These are phyloP conservation scores for Druon quercuslanigerum DNA, from an alignment of 1,140 invertebrate genomes.

Conservation along the genomic window DNA sequence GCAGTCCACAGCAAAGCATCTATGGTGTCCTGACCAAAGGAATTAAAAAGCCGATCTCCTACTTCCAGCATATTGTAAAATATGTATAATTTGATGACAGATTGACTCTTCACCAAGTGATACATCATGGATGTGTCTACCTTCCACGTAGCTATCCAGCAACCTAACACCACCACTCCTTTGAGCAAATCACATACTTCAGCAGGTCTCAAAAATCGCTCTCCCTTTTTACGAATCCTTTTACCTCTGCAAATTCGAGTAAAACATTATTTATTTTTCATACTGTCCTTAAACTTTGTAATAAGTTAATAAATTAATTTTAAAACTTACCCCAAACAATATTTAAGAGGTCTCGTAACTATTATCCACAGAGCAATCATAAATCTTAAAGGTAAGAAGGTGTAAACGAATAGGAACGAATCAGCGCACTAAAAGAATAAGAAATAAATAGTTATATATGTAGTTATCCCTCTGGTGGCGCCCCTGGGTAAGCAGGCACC, in stretches of 20 bases:
- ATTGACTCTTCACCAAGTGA: conserved; percentile 98
- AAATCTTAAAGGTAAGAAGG: conserved; percentile 96
- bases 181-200: conserved; percentile 98
- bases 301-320: background rate
- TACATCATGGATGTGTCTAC: conserved; percentile 99
- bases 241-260: conserved; percentile 55
- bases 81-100: conserved; percentile 99
- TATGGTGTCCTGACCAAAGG: conserved; percentile 98
- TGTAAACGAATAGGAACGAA: conserved; percentile 98
- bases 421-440: conserved; percentile 88
- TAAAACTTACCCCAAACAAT: conserved; percentile 82
- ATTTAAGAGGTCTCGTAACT: conserved; percentile 82
- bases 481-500: too few species aligned
- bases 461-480: too few species aligned
- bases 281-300: background rate
- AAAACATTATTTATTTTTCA: conserved; percentile 33
- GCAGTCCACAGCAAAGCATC: conserved; percentile 99
- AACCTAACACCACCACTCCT: conserved; percentile 89
- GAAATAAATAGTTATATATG: conserved; percentile 33
- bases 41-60: conserved; percentile 95
- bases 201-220: conserved; percentile 85
- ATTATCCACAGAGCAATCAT: conserved; percentile 89
- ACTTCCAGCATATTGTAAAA: conserved; percentile 99
- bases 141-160: conserved; percentile 89
- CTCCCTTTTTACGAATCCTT: conserved; percentile 56